A percentile compares a stretch with the other conserved stretches of the same genome.
These are phyloP conservation scores for Sarcophaga subvicina DNA, from an alignment of 2,888 invertebrate species.

Conservation along the genomic window DNA sequence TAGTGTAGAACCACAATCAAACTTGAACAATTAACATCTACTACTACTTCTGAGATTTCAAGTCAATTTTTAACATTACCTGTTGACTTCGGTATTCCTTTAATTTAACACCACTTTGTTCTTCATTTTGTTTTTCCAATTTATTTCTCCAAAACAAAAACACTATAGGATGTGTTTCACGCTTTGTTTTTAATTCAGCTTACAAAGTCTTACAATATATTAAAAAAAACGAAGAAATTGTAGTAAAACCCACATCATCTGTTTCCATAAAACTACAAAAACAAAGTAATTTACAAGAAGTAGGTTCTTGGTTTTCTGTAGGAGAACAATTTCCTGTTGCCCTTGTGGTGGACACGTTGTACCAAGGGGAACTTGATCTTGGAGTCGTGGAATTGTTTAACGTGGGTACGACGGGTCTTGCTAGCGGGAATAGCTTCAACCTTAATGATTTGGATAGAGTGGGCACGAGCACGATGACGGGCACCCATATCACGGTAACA, in stretches of 20 bases:
- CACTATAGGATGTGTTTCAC: conserved; percentile 44
- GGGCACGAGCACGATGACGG: conserved; percentile 98
- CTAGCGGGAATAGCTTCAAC: conserved; percentile 95
- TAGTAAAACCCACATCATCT: conserved; percentile 58
- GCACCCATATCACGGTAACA: conserved; percentile 99
- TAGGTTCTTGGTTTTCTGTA: conserved; percentile 82
- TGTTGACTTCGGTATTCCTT: neutral
- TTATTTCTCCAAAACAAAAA: conserved; percentile 55
- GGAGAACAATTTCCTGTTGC: conserved; percentile 92
- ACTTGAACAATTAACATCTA: neutral
- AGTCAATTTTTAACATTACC: neutral
- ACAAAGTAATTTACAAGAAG: conserved; percentile 78
- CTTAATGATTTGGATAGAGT: conserved; percentile 98
- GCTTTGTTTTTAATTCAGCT: conserved; percentile 39
- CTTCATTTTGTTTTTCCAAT: conserved; percentile 49
- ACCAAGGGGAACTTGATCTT: conserved; percentile 98
- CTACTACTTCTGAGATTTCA: neutral
- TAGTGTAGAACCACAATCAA: too few species aligned
- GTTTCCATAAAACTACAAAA: conserved; percentile 11
- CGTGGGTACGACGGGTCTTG: conserved; percentile 95
- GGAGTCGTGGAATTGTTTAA: conserved; percentile 99
- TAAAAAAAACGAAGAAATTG: conserved; percentile 60
- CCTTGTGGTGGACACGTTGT: conserved; percentile 92
- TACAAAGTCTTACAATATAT: conserved; percentile 52
- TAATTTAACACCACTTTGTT: neutral